A percentile compares a stretch with the other conserved stretches of the same genome.
These are phyloP conservation scores for Amphipoea oculea DNA, from an alignment of 2,888 invertebrate genomes.

Conservation along the genomic window DNA sequence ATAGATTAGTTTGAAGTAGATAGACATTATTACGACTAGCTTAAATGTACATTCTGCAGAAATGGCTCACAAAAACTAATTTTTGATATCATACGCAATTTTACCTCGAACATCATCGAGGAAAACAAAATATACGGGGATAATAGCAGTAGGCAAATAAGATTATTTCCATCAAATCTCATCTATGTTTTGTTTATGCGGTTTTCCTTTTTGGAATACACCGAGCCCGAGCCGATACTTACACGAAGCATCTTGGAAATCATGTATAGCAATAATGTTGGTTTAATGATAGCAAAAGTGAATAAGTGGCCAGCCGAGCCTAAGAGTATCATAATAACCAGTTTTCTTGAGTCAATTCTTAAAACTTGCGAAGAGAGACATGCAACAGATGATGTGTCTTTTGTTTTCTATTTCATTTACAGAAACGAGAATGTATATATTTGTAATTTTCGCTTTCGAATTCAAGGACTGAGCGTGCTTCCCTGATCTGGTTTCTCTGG, in stretches of 20 bases:
- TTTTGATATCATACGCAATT: slow-evolving; percentile 27
- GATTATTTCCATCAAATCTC: slow-evolving; percentile 49
- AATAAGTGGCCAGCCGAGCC: slow-evolving; percentile 33
- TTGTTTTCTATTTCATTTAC: slow-evolving; percentile 41
- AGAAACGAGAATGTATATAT: slow-evolving; percentile 5
- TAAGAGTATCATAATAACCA: slow-evolving; percentile 40
- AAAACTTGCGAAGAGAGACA: slow-evolving; percentile 22
- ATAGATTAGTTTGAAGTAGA: slow-evolving; percentile 23
- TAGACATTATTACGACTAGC: slow-evolving; percentile 7
- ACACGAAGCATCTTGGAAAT: slow-evolving; percentile 30
- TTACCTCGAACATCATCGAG: slow-evolving; percentile 19
- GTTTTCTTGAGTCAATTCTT: slow-evolving; percentile 33
- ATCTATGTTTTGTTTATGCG: slow-evolving; percentile 43
- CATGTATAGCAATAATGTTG: slow-evolving; percentile 47
- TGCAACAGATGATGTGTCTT: slow-evolving; percentile 39
- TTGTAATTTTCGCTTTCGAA: slow-evolving; percentile 22
- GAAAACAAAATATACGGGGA: slow-evolving; percentile 40
- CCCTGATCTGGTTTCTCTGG: neutral
- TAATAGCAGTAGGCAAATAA: slow-evolving; percentile 49
- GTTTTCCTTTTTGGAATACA: slow-evolving; percentile 52
- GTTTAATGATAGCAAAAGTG: slow-evolving; percentile 51
- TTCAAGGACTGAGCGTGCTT: slow-evolving; percentile 11
- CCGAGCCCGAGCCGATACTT: slow-evolving; percentile 24
- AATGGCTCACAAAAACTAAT: slow-evolving; percentile 13
- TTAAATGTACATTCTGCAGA: slow-evolving; percentile 7